Base-by-base conservation (phyloP, 1,140 invertebrate genomes). In the Bombyx mandarina region DNA sequence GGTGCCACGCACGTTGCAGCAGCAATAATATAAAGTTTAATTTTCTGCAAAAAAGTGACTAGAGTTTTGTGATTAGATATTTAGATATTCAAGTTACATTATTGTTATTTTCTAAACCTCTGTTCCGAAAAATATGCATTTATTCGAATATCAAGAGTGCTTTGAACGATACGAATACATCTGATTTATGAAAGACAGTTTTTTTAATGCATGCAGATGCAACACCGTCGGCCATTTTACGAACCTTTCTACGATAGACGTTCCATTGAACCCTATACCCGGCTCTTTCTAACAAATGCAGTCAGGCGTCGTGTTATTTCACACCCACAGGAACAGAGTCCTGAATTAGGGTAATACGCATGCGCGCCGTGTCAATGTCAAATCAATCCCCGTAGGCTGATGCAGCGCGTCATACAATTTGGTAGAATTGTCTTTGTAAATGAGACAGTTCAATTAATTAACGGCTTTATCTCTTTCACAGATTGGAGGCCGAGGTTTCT, bases 311-410 rank as follows among this genome's bases (percentile, higher is more conserved):
- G 56, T 26, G 49, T 57, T 65, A 48, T 77, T 69, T 77, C 73
- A 58, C 45, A 43, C 43, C 58, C 53, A 60, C 61, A 58, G 60
- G 66, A 68, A 55, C 59, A 67, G 69, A 75, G 71, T 63, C 75
- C 62, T 62, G 75, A 84, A 84, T 79, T 86, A 82, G 78, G 74
- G 66, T 75, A 78, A 76, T 77, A 83, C 82, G 82, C 81, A 86
- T 86, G 82, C 82, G 82, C 74, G 66, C 67, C 60, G 66, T 77
- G 73, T 84, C 82, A 84, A 86, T 84, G 82, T 86, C 82, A 80
- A 86, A 86, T 86, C 82, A 86, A 86, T 86, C 76, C 69, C 75
- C 65, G 68, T 82, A 80, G 72, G 79, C 81, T 84, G 79, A 82
- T 86, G 82, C 82, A 86, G 79, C 75, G 60, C 53, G 63, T 67